Evolutionary conservation across 2,113 vertebrate genomes (phyloP).

Genomic region (Pseudorhombus dupliciocellatus): DNA sequence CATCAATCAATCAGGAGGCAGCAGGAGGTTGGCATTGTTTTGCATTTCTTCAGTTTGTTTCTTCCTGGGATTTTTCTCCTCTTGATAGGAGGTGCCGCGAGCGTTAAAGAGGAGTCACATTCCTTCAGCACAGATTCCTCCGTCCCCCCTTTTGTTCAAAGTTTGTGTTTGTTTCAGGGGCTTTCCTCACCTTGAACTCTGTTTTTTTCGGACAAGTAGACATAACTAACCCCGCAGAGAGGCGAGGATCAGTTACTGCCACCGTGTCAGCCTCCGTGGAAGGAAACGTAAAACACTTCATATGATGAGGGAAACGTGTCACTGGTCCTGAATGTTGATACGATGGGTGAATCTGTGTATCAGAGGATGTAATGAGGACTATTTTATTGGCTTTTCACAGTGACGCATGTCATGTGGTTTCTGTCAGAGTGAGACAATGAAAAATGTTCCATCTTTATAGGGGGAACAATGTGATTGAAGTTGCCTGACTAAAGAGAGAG

Average conservation of each 20-base stretch:
- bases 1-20: conserved; percentile 73
- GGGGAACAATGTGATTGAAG: conserved; percentile 55
- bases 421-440: conserved; percentile 62
- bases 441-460: conserved; percentile 49
- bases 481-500: conserved; percentile 51
- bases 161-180: conserved; percentile 70
- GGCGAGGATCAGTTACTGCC: conserved; percentile 1
- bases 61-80: conserved; percentile 75
- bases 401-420: conserved; percentile 65
- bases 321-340: conserved; percentile 8
- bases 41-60: conserved; percentile 73
- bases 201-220: conserved; percentile 34
- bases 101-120: conserved; percentile 77
- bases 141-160: conserved; percentile 73
- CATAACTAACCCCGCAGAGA: conserved; percentile 34
- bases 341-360: conserved; percentile 16
- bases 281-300: not conserved
- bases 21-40: conserved; percentile 73
- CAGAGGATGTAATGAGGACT: conserved; percentile 57
- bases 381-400: conserved; percentile 62
- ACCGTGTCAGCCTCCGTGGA: conserved; percentile 1
- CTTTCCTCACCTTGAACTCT: conserved; percentile 70
- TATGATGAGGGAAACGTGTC: conserved; percentile 9
- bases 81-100: conserved; percentile 73
- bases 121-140: conserved; percentile 71